Evolutionary conservation across 2,113 vertebrate genomes (phyloP).

Genomic region (Paradisaea rubra): DNA sequence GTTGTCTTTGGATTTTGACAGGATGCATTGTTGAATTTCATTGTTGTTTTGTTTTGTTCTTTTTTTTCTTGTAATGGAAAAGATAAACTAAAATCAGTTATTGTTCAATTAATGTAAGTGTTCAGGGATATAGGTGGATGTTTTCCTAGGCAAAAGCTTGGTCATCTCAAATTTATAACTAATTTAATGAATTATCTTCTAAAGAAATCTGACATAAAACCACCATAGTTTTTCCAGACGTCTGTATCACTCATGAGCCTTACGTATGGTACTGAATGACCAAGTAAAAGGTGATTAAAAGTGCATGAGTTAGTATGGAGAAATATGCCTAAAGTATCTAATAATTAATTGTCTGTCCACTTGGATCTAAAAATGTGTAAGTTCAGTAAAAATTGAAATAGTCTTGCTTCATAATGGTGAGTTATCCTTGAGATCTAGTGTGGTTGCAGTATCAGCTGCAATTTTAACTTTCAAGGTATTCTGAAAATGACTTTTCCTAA

Average conservation of each 20-base stretch:
- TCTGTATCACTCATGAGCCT: not conserved
- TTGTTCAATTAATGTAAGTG: not conserved
- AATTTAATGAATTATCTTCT: not conserved
- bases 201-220: not conserved
- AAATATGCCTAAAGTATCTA: not conserved
- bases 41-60: not conserved
- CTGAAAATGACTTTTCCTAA: constrained; percentile 30
- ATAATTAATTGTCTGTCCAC: not conserved
- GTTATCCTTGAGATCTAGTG: not conserved
- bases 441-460: constrained; percentile 4
- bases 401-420: not conserved
- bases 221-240: not conserved
- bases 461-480: not conserved
- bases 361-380: not conserved
- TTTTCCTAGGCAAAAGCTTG: not conserved
- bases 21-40: not conserved
- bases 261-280: not conserved
- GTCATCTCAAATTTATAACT: not conserved
- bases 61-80: not conserved
- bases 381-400: not conserved
- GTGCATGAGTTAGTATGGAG: not conserved
- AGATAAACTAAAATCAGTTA: not conserved
- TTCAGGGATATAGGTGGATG: not conserved
- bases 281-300: not conserved
- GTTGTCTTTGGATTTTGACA: not conserved